phyloP scores from a whole-genome alignment of 2,113 vertebrate species.

The Macaca fascicularis region DNA sequence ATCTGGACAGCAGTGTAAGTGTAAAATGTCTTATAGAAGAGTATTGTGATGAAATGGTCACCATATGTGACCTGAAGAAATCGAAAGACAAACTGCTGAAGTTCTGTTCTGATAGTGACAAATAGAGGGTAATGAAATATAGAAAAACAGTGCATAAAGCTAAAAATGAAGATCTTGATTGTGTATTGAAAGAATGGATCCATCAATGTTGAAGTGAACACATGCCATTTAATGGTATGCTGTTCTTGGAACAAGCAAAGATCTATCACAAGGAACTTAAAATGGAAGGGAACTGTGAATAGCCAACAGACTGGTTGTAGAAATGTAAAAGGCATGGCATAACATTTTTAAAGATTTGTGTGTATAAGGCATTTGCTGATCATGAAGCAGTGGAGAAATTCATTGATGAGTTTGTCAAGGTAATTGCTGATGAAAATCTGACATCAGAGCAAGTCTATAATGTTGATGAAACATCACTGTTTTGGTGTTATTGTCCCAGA shows the following conservation, averaged over 20 bases:
- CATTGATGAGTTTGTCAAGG: not conserved
- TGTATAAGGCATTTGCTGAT: not conserved
- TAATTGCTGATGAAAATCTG: not conserved
- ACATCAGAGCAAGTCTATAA: not conserved
- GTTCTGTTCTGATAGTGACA: not conserved
- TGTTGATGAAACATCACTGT: not conserved
- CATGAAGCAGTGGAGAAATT: not conserved
- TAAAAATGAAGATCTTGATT: not conserved
- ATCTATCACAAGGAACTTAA: not conserved
- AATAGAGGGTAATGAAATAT: not conserved
- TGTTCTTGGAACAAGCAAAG: not conserved
- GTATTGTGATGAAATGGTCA: not conserved
- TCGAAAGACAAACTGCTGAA: not conserved
- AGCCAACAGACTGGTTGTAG: not conserved
- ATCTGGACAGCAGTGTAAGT: not conserved
- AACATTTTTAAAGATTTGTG: not conserved
- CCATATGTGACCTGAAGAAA: not conserved
- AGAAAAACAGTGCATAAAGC: not conserved
- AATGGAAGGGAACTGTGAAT: not conserved
- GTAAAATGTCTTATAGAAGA: not conserved
- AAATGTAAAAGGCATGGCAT: not conserved
- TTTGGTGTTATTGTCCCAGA: not conserved
- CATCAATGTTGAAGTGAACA: not conserved
- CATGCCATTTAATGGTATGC: not conserved
- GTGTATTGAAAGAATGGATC: not conserved